A percentile compares a stretch with the other conserved stretches of the same genome.
These are phyloP conservation scores for Platycnemis pennipes DNA, from an alignment of 2,888 invertebrate species.

Conservation along the genomic window DNA sequence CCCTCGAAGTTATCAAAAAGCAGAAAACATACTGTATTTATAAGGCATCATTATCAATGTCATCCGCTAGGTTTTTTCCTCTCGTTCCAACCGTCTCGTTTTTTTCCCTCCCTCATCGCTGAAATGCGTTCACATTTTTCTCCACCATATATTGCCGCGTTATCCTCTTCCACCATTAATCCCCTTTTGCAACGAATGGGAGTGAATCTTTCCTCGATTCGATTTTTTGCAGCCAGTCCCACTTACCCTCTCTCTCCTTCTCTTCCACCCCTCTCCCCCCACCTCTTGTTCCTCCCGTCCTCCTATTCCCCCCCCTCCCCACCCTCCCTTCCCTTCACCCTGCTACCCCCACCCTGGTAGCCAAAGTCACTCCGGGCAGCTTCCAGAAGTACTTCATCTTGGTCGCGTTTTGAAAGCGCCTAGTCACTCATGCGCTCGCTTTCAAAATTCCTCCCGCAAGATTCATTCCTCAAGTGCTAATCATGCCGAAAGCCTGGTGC, in stretches of 20 bases:
- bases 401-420: constrained; percentile 58
- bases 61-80: not conserved
- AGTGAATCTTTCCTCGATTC: constrained; percentile 60
- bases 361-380: constrained; percentile 47
- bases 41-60: constrained; percentile 3
- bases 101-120: constrained; percentile 24
- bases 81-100: not conserved
- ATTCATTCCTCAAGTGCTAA: constrained; percentile 46
- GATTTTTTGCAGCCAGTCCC: constrained; percentile 50
- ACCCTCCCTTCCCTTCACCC: not conserved
- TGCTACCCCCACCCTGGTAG: not conserved
- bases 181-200: constrained; percentile 65
- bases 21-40: constrained; percentile 27
- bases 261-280: not conserved
- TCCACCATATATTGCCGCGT: constrained; percentile 20
- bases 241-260: not conserved
- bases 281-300: not conserved
- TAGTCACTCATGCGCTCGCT: constrained; percentile 58
- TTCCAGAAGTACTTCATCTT: constrained; percentile 52
- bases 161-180: constrained; percentile 56
- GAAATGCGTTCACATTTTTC: constrained; percentile 52
- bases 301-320: not conserved
- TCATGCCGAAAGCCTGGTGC: constrained; percentile 27
- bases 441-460: constrained; percentile 38
- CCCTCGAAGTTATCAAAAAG: constrained; percentile 5